phyloP scores from a whole-genome alignment of 2,888 invertebrate species.

The Metalampra italica region DNA sequence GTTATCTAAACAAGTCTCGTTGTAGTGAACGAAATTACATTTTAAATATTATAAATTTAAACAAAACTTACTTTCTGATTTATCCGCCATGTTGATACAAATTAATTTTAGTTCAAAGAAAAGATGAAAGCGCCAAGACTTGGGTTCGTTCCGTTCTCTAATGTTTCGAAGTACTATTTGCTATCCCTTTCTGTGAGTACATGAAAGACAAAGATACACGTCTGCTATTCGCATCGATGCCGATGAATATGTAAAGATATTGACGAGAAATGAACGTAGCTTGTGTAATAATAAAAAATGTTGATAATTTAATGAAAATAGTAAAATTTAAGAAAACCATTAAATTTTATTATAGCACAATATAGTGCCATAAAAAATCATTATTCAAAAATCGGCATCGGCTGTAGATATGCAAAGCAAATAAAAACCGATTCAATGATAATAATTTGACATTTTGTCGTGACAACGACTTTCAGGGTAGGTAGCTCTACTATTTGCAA shows the following conservation, averaged over 20 bases:
- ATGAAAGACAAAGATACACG: not conserved
- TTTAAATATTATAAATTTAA: slow-evolving; percentile 41
- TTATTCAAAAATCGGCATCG: too few relatives aligned
- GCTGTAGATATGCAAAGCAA: too few relatives aligned
- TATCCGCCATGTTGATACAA: slow-evolving; percentile 86
- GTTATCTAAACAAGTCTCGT: not conserved
- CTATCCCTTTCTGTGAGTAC: not conserved
- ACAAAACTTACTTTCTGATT: slow-evolving; percentile 86
- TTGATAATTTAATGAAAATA: too few relatives aligned
- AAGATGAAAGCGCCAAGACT: slow-evolving; percentile 67
- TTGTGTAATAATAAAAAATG: too few relatives aligned
- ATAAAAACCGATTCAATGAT: too few relatives aligned
- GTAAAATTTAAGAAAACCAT: too few relatives aligned
- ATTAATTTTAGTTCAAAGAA: slow-evolving; percentile 15
- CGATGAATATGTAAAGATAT: not conserved
- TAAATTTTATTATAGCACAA: too few relatives aligned
- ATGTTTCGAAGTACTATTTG: not conserved
- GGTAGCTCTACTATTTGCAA: too few relatives aligned
- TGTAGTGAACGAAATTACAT: not conserved
- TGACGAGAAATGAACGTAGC: too few relatives aligned
- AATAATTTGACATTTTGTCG: too few relatives aligned
- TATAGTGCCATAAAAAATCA: too few relatives aligned
- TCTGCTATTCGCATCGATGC: not conserved
- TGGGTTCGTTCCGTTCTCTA: slow-evolving; percentile 21
- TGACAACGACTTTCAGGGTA: too few relatives aligned